Evolutionary conservation across 2,113 vertebrate genomes (phyloP), one percentile per base, ranked within the genome.

Genomic region (Bungarus multicinctus): DNA sequence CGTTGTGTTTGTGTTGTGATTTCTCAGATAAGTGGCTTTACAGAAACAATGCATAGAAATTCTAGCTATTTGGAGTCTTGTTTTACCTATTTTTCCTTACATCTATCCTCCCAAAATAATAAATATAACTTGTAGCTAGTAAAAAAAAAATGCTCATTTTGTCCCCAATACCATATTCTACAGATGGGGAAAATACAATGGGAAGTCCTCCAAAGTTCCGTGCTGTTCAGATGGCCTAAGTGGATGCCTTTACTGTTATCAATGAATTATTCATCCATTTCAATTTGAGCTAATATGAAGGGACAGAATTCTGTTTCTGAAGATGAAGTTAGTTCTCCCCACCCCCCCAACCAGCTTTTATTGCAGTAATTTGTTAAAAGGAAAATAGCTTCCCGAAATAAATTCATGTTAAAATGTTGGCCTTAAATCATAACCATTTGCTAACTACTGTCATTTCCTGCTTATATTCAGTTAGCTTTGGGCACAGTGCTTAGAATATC

Each of bases 391-490:
- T 93, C 1, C 43, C 64, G 64, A 60, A 93, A 91, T 91, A 93
- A 92, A 43, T 57, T 11, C 69, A 27, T 52, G 14, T 88, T 95
- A 45, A 2, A 91, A 86, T 94, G 94, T 94, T 92, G 54, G 4
- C 43, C 95, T 95, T 93, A 94, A 89, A 88, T 94, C 22, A 34
- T 85, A 30, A 27, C 47, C 45, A 14, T 95, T 93, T 96, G 87
- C 93, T 85, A 89, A 53, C 74, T 89, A 9, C 27, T 92, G 57
- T 50, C 57, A 58, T 22, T 91, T 87, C 54, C 92, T 95, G 50
- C 93, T 89, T 89, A 45, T 14, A 86, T 45, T 4, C 88, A 89
- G 58, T 92, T 95, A 60, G 39, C 88, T 95, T 94, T 91, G 92
- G 52, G 47, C 74, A 69, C 34, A 47, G 90, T 91, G 89, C 92